Conservation (phyloP, 2,113 vertebrate genomes). For the Phrynocephalus versicolor region DNA sequence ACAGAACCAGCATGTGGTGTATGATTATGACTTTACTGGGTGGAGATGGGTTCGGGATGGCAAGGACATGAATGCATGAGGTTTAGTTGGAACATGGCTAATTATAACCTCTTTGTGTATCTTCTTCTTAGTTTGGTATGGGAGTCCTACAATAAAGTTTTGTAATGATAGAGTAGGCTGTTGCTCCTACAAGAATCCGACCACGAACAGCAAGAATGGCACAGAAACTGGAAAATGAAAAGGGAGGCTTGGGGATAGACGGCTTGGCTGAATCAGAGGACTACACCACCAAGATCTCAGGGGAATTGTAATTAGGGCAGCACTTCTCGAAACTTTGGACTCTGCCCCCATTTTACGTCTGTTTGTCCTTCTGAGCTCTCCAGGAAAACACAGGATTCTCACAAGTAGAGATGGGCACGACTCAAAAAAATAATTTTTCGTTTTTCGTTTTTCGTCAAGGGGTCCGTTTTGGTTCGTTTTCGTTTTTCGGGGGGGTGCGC, state of each 20-base stretch:
- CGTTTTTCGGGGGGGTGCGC: no score
- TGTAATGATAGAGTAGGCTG: conserved; percentile 16
- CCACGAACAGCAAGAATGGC: conserved; percentile 13
- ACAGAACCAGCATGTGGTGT: not conserved
- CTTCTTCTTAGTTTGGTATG: conserved; percentile 20
- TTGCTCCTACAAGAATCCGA: conserved; percentile 24
- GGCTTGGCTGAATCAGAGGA: not conserved
- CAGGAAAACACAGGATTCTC: not conserved
- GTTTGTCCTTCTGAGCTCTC: not conserved
- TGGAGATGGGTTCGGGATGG: not conserved
- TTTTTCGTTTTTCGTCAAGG: no score
- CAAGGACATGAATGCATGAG: not conserved
- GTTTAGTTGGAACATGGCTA: not conserved
- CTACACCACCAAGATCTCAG: conserved; percentile 1
- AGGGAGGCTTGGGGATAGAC: not conserved
- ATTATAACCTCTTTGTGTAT: conserved; percentile 21
- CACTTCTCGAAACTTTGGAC: conserved; percentile 13
- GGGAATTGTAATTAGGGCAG: conserved; percentile 1
- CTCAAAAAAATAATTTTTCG: no score
- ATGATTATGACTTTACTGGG: not conserved
- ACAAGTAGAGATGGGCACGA: no score
- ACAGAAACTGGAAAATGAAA: not conserved
- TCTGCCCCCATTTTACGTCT: not conserved
- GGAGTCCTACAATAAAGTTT: conserved; percentile 17
- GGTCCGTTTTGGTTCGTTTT: no score